Percentiles rank a stretch among this genome's conserved stretches.
Conservation (phyloP, 1,140 invertebrate genomes). For the Cherax quadricarinatus region DNA sequence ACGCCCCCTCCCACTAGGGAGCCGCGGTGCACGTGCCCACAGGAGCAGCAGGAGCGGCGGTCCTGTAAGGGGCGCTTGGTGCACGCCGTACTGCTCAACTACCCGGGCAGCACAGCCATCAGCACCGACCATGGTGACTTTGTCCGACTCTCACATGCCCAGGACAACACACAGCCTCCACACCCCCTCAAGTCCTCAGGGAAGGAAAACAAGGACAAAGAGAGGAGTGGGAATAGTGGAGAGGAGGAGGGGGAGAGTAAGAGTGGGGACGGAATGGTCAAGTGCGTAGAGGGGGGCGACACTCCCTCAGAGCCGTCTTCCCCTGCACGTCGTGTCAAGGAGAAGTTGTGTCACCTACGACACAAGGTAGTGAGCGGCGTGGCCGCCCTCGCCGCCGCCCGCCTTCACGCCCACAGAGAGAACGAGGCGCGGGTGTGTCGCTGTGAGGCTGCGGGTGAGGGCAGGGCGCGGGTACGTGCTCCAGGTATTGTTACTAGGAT, state of each 20-base stretch:
- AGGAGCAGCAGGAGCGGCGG: slow-evolving; percentile 15
- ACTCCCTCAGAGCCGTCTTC: slow-evolving; percentile 36
- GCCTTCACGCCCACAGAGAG: slow-evolving; percentile 19
- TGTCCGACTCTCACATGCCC: slow-evolving; percentile 47
- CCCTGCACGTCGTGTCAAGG: slow-evolving; percentile 56
- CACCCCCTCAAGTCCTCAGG: slow-evolving; percentile 12
- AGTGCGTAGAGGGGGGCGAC: neutral
- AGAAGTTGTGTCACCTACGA: slow-evolving; percentile 58
- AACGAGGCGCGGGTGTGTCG: neutral
- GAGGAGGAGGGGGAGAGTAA: slow-evolving; percentile 21
- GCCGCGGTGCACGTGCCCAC: slow-evolving; percentile 53
- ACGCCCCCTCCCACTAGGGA: slow-evolving; percentile 31
- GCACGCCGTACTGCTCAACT: slow-evolving; percentile 59
- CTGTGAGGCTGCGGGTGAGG: neutral
- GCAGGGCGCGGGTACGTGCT: neutral
- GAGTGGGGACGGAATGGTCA: neutral
- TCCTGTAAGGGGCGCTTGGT: slow-evolving; percentile 46
- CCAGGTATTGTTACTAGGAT: slow-evolving; percentile 31
- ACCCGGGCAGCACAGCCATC: slow-evolving; percentile 60
- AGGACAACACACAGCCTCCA: slow-evolving; percentile 7
- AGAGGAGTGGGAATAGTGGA: slow-evolving; percentile 1
- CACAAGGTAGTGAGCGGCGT: slow-evolving; percentile 63
- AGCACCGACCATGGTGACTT: slow-evolving; percentile 65
- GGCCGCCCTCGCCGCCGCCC: slow-evolving; percentile 47
- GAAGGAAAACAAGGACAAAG: neutral